phyloP scores from a whole-genome alignment of 2,113 vertebrate species.

The Strigops habroptila region DNA sequence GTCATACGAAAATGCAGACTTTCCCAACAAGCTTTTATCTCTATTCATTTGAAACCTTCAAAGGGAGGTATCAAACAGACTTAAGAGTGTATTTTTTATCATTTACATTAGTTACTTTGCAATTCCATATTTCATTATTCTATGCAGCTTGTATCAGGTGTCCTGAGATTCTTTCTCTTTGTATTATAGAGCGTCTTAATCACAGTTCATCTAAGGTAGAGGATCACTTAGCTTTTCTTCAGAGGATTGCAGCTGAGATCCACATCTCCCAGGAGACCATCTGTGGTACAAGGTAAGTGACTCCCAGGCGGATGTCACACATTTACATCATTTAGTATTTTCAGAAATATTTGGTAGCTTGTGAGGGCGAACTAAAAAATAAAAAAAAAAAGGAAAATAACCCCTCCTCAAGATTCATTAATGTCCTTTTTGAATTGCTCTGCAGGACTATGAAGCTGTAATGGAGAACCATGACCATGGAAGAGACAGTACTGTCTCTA shows the following conservation, averaged over 20 bases:
- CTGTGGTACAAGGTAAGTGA: not conserved
- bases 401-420: not conserved
- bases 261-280: not conserved
- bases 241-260: conserved; percentile 28
- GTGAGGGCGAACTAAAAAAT: not conserved
- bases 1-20: not conserved
- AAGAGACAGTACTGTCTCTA: not conserved
- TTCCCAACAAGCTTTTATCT: conserved; percentile 24
- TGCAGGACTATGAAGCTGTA: not conserved
- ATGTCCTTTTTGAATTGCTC: not conserved
- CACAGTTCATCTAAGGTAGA: not conserved
- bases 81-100: conserved; percentile 29
- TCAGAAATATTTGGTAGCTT: not conserved
- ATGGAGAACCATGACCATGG: not conserved
- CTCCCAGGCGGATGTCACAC: not conserved
- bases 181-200: conserved; percentile 33
- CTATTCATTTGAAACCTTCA: conserved; percentile 34
- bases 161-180: conserved; percentile 37
- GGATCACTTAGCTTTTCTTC: conserved; percentile 23
- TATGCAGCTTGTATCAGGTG: not conserved
- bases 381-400: not conserved
- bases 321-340: not conserved
- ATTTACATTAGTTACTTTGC: conserved; percentile 38
- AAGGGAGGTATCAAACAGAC: conserved; percentile 25
- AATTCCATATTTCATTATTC: conserved; percentile 23